These are phyloP conservation scores for Chelonoidis abingdonii DNA, from an alignment of 2,113 vertebrate species.

Conservation along the genomic window DNA sequence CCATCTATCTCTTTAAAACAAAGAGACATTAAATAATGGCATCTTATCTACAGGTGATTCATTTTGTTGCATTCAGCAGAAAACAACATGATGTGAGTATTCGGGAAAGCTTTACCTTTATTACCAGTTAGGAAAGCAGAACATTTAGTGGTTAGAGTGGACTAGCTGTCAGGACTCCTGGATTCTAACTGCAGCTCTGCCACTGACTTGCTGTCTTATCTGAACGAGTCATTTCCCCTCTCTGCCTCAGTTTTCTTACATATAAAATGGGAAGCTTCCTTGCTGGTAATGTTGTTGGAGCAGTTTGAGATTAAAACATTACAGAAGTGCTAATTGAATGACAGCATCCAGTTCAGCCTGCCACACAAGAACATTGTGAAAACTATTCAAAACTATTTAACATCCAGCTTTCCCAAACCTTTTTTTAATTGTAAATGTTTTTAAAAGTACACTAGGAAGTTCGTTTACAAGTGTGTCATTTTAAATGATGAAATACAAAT, in stretches of 20 bases:
- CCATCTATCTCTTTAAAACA: not conserved
- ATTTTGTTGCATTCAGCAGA: not conserved
- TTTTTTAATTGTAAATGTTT: not conserved
- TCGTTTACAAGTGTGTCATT: not conserved
- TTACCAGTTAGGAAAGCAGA: not conserved
- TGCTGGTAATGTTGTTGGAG: not conserved
- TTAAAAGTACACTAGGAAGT: not conserved
- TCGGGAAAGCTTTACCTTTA: not conserved
- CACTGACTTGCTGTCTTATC: conserved; percentile 8
- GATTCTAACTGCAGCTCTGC: not conserved
- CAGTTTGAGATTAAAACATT: not conserved
- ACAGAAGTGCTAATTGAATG: not conserved
- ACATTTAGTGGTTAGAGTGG: not conserved
- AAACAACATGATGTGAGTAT: not conserved
- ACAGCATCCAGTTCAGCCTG: not conserved
- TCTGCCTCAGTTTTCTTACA: not conserved
- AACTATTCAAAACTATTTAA: not conserved
- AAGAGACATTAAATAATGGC: not conserved
- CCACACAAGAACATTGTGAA: not conserved
- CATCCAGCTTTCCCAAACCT: not conserved
- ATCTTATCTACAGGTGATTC: not conserved
- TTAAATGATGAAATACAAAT: not conserved
- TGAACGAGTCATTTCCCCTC: not conserved
- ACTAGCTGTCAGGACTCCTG: not conserved
- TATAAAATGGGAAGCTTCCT: not conserved